Base-by-base conservation (phyloP, 2,888 invertebrate species). In the Lepetodrilus schrolli region DNA sequence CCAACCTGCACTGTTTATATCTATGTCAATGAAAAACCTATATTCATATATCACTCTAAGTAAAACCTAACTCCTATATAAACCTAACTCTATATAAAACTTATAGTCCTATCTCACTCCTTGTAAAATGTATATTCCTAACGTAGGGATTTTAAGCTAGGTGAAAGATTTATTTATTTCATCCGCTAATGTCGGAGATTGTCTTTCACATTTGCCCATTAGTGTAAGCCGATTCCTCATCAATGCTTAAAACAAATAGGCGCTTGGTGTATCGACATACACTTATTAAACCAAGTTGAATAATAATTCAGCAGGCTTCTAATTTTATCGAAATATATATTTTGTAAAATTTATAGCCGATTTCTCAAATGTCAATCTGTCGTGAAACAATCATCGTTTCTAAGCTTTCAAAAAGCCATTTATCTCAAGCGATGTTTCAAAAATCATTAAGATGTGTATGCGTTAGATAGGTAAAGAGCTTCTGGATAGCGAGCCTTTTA, bases 341-440 rank as follows among this genome's bases (percentile, higher is more conserved):
- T 58, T 58, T 30, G 34, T 30, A 13, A 13, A 17, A 43, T 43
- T 43, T 8, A 30, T 34, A n/a, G 58, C 34, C 58, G 26, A 58
- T 58, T 34, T 58, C 58, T 58, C 58, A 58, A 58, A 58, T 58
- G 58, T 58, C 58, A 58, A 58, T 30, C 58, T 58, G 30, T 58
- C 58, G 58, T 20, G 10, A 10, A 30, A 30, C 30, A 26, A 23
- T 30, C 30, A 30, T 23, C 7, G 30, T 26, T 26, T 58, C 58
- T 30, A 58, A 34, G 34, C 58, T 58, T 58, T 58, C 34, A 8
- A 58, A 58, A 58, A 58, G 34, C 58, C 58, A 58, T 58, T 58
- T 58, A 58, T 58, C 58, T 58, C 34, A 23, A 58, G 30, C 34
- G 58, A 58, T 58, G 58, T 58, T 58, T 58, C 34, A 30, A 23